These are phyloP conservation scores for Etheostoma cragini DNA, from an alignment of 2,113 vertebrate genomes.

Conservation along the genomic window DNA sequence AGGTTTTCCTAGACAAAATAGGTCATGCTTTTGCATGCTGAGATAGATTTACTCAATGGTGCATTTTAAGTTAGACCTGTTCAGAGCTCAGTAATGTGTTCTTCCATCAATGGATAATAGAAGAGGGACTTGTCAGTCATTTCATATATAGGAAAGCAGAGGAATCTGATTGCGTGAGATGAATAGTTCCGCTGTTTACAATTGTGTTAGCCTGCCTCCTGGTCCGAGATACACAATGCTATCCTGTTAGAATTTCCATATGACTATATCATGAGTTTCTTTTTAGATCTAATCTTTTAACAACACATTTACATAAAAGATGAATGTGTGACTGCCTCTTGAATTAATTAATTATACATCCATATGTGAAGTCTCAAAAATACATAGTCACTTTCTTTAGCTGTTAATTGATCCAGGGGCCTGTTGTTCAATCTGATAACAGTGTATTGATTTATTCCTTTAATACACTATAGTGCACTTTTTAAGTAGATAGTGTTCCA, in stretches of 20 bases:
- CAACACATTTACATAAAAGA: background rate
- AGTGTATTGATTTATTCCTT: slow-evolving; percentile 1
- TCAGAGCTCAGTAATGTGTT: slow-evolving; percentile 4
- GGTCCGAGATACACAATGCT: background rate
- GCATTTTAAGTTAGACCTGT: slow-evolving; percentile 6
- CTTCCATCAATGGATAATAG: background rate
- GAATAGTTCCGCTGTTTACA: slow-evolving; percentile 9
- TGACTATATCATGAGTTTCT: background rate
- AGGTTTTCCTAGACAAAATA: background rate
- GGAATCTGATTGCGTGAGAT: slow-evolving; percentile 7
- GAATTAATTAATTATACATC: slow-evolving; percentile 2
- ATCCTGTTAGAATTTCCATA: background rate
- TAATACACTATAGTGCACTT: background rate
- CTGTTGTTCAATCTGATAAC: slow-evolving; percentile 19
- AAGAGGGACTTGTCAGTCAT: slow-evolving; percentile 3
- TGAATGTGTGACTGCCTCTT: slow-evolving; percentile 4
- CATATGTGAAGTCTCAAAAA: slow-evolving; percentile 10
- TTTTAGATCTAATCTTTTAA: slow-evolving; percentile 7
- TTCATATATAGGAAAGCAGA: background rate
- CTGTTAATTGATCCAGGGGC: slow-evolving; percentile 7
- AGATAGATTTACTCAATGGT: background rate
- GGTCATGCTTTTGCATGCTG: slow-evolving; percentile 20
- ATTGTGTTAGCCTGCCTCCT: background rate
- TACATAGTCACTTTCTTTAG: slow-evolving; percentile 31
- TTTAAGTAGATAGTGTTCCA: background rate